Evolutionary conservation across 37 sponge, comb jelly and placozoan genomes (phyloP), one percentile per base, ranked within the genome.

Genomic region (Aphrocallistes beatrix): DNA sequence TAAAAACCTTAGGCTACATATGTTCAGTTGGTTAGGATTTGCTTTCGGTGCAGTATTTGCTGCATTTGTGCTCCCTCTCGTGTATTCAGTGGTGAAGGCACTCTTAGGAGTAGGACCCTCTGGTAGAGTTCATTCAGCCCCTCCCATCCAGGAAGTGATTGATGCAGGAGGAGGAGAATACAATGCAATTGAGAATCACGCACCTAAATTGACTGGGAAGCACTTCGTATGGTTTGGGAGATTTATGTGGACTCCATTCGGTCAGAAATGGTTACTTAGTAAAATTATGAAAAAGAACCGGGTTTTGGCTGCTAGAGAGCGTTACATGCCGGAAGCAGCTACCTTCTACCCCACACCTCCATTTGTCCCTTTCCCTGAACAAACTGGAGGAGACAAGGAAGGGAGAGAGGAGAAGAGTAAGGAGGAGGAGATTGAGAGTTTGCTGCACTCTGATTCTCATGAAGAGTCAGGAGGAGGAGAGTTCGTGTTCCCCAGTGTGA

Each of bases 311-410:
- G 38, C 91, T 48, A 38, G 34, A 1, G 89, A 84, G 0, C 39
- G 85, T 0, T 88, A 81, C 81, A 81, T 94, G 6, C 92, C 94
- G 3, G 94, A 94, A 37, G 13, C 23, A 0, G 90, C 92, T 19
- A 91, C 92, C 16, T 85, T 85, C 85, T 83, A 75, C 38, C 75
- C 75, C 75, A 60, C 75, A 25, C 86, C 86, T 19, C 81, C 84
- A 30, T 75, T 83, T 23, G 37, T 50, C 25, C 81, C 47, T 23
- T 51, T 86, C 36, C n/a, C 36, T 23, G 47, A 37, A 6, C 36
- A 23, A 3, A 81, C 32, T 3, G 48, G 8, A 0, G 48, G 36
- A 0, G 82, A 86, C 19, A 84, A 85, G 28, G 88, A 88, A 9
- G 60, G n/a, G n/a, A n/a, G n/a, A n/a, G 75, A 60, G 25, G 75